Evolutionary conservation across 2,888 invertebrate species (phyloP), one percentile per base, ranked within the genome.

Genomic region (Alloplasta piceator): DNA sequence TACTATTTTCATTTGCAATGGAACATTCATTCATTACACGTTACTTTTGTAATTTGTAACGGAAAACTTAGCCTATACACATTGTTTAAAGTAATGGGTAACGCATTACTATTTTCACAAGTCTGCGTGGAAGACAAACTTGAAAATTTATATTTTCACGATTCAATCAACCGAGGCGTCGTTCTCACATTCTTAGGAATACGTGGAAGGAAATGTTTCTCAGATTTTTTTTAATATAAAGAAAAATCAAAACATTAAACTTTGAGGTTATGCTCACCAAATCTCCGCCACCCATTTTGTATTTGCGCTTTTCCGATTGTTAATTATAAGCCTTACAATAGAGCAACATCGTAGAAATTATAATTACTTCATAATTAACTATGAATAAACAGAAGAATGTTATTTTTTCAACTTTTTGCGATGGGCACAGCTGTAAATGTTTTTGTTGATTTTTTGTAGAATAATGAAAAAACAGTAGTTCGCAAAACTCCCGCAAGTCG

Each of bases 251-350:
- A 14, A 39, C 6, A 72, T 56, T 55, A n/a, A 12, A 68, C 63
- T 67, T 75, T 50, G 5, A 82, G 77, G 80, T 78, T 77, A 80
- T 80, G 86, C 89, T 90, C 86, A 92, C 92, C 86, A 92, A 88
- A 88, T 92, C 92, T 76, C 92, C 92, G 10, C 92, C 92, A 72
- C 92, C 92, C 92, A 92, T 92, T 82, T 85, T 86, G 64, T n/a
- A 14, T 6, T 48, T 6, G 38, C 14, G 7, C 14, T 56, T 70
- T 10, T 14, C 26, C 10, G 6, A 9, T 12, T 7, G 46, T 43
- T 36, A 43, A 52, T 50, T 10, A 10, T 14, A 39, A 50, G n/a
- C 12, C 52, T 12, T 50, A 41, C 26, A 16, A 16, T 39, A 36
- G n/a, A 58, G 43, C 26, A 10, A 64, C 14, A 71, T 12, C 6